phyloP scores from a whole-genome alignment of 2,113 vertebrate genomes.

The Apodemus sylvaticus region DNA sequence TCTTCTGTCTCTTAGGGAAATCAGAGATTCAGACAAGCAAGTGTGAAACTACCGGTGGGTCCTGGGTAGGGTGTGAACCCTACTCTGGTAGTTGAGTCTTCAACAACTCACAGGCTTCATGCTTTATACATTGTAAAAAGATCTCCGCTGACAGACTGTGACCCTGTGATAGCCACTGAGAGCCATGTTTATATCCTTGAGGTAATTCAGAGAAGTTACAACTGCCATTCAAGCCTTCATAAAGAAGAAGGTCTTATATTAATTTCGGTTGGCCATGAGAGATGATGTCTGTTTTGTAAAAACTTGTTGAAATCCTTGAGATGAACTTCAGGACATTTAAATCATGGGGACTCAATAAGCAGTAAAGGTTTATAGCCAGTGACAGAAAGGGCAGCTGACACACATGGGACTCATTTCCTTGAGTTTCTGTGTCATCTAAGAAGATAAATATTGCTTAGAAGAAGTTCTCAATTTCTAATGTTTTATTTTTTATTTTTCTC shows the following conservation, averaged over 20 bases:
- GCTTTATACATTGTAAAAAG: not conserved
- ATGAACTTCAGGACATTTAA: constrained; percentile 25
- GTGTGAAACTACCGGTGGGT: not conserved
- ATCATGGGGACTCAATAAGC: not conserved
- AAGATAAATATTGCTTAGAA: constrained; percentile 19
- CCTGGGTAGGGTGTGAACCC: not conserved
- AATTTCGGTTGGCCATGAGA: not conserved
- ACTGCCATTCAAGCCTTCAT: not conserved
- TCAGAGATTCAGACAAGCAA: not conserved
- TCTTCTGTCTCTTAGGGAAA: constrained; percentile 10
- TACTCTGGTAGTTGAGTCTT: not conserved
- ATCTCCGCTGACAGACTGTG: not conserved
- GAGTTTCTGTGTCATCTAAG: not conserved
- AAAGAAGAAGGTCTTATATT: not conserved
- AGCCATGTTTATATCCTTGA: not conserved
- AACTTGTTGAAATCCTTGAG: not conserved
- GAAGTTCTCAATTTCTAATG: constrained; percentile 35
- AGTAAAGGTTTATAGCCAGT: constrained; percentile 5
- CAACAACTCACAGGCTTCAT: not conserved
- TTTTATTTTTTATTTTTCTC: constrained; percentile 1
- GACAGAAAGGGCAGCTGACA: not conserved
- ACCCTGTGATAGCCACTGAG: not conserved
- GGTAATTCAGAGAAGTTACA: not conserved
- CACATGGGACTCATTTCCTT: not conserved
- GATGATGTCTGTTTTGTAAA: not conserved